Conservation (phyloP, 2,888 invertebrate genomes). For the Antheraea assamensis region DNA sequence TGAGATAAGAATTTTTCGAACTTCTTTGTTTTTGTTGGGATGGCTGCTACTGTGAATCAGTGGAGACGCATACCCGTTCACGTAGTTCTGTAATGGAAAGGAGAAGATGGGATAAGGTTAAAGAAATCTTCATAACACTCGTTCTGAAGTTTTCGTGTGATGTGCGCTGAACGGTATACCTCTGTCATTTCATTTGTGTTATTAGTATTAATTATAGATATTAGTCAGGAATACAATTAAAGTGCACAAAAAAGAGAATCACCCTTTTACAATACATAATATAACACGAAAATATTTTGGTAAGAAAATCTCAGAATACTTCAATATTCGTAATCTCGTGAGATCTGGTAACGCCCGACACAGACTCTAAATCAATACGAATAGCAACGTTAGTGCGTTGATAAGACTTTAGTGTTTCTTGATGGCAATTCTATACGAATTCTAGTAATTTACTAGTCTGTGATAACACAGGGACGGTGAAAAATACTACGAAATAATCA, state of each 20-base stretch:
- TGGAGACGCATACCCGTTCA: no score
- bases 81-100: no score
- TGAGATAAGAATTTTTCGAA: no score
- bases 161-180: no score
- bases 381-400: conserved; percentile 33
- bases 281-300: background rate
- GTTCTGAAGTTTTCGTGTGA: no score
- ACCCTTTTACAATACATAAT: background rate
- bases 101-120: no score
- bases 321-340: conserved; percentile 18
- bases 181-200: no score
- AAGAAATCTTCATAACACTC: no score
- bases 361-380: conserved; percentile 38
- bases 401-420: conserved; percentile 40
- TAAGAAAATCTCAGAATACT: conserved; percentile 2
- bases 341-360: conserved; percentile 18
- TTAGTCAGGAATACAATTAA: background rate
- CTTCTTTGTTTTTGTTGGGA: no score
- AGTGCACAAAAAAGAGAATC: background rate
- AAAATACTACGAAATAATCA: conserved; percentile 37
- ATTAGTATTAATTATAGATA: no score
- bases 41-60: no score
- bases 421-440: conserved; percentile 37
- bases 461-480: conserved; percentile 36
- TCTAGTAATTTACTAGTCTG: conserved; percentile 39